These are phyloP conservation scores for Labeo calbasu DNA, from an alignment of 2,797 vertebrate genomes.

Conservation along the genomic window DNA sequence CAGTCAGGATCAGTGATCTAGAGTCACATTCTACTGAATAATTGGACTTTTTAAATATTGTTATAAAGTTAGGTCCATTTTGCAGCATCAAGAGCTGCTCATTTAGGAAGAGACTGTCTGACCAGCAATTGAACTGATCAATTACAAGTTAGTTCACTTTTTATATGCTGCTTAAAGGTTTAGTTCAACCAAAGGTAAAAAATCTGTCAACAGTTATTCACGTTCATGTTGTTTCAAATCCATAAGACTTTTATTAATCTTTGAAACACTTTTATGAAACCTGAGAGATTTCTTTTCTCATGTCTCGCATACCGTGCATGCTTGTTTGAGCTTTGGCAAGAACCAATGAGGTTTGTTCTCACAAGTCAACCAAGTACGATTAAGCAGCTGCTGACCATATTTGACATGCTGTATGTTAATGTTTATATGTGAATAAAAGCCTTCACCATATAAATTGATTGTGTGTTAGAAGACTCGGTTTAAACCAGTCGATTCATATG, in stretches of 20 bases:
- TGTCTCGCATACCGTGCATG: background rate
- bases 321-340: background rate
- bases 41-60: conserved; percentile 6
- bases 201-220: background rate
- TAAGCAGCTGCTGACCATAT: background rate
- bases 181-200: background rate
- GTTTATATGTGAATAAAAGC: background rate
- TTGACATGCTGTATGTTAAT: background rate
- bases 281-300: background rate
- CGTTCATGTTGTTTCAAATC: background rate
- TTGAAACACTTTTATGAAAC: background rate
- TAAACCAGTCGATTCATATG: no score
- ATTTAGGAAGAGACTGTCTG: background rate
- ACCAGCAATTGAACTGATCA: background rate
- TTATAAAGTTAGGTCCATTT: conserved; percentile 1
- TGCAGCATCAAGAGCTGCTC: background rate
- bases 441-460: background rate
- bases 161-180: background rate
- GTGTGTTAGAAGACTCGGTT: background rate
- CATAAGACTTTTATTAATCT: background rate
- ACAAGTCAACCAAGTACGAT: background rate
- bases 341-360: background rate
- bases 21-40: background rate
- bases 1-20: conserved; percentile 4
- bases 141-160: background rate